Evolutionary conservation across 2,797 vertebrate species (phyloP), one percentile per base, ranked within the genome.

Genomic region (Australoheros facetus): DNA sequence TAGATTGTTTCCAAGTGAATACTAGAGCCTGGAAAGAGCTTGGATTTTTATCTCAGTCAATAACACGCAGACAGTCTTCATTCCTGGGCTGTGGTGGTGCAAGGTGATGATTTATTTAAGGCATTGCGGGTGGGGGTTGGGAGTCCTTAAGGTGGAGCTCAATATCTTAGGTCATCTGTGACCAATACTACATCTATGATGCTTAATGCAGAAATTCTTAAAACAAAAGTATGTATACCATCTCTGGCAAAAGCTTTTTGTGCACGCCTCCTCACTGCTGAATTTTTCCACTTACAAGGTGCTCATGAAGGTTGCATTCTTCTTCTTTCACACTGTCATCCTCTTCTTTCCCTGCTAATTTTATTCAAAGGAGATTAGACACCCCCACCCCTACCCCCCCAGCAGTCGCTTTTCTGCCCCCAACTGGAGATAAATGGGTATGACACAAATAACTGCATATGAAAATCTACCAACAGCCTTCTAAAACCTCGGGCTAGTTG

Each of bases 361-460:
- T 79, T 48, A 78, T 85, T 26, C 6, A 2, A 37, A 30, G 60
- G 30, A 55, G 51, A 42, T 42, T 26, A 42, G 32, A 10, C 9
- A 26, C 5, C 3, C 37, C 71, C 9, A 3, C 37, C 3, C 34
- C 5, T 0, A 4, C 71, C 14, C 8, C 5, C 57, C 28, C 34
- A 34, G 7, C 42, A 21, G 5, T 39, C 17, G 62, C n/a, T 12
- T 21, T 89, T 86, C 92, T 88, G 92, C 89, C 91, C 85, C 73
- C 89, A 76, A 13, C 84, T 85, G 92, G 91, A 79, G 23, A 71
- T 37, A 5, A 56, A 9, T 16, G 1, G 30, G 45, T 57, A 88
- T 16, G 7, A 60, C 85, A 81, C 10, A 42, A 79, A 32, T 37
- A 56, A 13, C 13, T 51, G 14, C 13, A 56, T 28, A 45, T n/a